Conservation (phyloP, 2,113 vertebrate genomes). For the Sceloporus tristichus region DNA sequence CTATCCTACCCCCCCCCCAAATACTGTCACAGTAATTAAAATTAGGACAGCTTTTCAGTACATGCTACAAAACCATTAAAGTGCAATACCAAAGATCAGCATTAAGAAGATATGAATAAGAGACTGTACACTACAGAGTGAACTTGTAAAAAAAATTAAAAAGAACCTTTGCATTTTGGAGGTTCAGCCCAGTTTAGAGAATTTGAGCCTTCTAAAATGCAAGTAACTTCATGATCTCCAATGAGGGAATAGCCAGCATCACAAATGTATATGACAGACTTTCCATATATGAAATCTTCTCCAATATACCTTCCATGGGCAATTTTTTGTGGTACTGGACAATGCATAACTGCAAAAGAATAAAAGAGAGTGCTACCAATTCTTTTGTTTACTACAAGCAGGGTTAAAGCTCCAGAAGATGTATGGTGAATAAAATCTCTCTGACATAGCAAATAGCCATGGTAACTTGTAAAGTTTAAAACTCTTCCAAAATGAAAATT, state of each 20-base stretch:
- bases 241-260: constrained; percentile 2
- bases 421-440: no score
- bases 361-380: not conserved
- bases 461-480: no score
- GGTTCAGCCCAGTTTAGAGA: constrained; percentile 2
- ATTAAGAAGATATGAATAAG: not conserved
- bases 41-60: not conserved
- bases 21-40: not conserved
- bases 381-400: not conserved
- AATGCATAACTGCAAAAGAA: constrained; percentile 49
- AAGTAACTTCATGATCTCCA: constrained; percentile 6
- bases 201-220: not conserved
- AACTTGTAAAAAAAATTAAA: not conserved
- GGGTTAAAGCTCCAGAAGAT: not conserved
- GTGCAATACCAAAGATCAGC: not conserved
- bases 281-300: not conserved
- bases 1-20: not conserved
- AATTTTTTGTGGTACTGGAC: constrained; percentile 21
- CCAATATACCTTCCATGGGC: not conserved
- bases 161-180: constrained; percentile 14
- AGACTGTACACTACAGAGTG: not conserved
- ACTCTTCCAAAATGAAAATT: no score
- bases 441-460: no score
- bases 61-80: not conserved
- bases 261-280: not conserved